These are phyloP conservation scores for Romanogobio albipinnatus DNA, from an alignment of 2,113 vertebrate species.

Conservation along the genomic window DNA sequence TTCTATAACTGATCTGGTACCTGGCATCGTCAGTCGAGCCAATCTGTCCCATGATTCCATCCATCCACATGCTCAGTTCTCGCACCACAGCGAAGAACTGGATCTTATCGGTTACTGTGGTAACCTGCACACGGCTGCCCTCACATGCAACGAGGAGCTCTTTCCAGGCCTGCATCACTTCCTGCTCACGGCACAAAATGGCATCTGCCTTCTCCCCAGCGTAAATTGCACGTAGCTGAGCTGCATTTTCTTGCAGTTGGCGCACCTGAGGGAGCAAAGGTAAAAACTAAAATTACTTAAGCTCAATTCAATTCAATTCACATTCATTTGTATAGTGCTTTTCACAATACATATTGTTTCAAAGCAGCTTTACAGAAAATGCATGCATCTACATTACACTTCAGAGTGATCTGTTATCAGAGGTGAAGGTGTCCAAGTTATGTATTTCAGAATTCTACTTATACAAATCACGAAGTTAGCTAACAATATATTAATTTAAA, in stretches of 20 bases:
- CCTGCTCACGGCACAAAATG: slow-evolving; percentile 84
- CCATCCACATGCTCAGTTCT: slow-evolving; percentile 94
- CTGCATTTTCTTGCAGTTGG: slow-evolving; percentile 89
- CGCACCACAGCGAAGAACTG: slow-evolving; percentile 90
- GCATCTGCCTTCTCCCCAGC: slow-evolving; percentile 92
- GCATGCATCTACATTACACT: no score
- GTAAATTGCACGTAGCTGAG: slow-evolving; percentile 87
- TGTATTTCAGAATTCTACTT: no score
- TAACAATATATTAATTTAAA: no score
- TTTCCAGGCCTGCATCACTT: slow-evolving; percentile 87
- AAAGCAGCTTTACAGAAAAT: no score
- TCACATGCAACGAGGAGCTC: slow-evolving; percentile 83
- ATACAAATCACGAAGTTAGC: no score
- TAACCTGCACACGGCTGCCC: slow-evolving; percentile 85
- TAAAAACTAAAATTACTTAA: not conserved
- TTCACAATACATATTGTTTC: no score
- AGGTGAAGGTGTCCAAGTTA: no score
- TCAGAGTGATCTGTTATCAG: no score
- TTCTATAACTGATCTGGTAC: slow-evolving; percentile 63
- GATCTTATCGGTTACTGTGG: slow-evolving; percentile 90
- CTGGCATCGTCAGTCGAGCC: slow-evolving; percentile 85
- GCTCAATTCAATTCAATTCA: no score
- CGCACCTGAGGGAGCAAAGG: slow-evolving; percentile 76
- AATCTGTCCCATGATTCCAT: slow-evolving; percentile 90
- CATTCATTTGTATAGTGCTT: no score